Base-by-base conservation (phyloP, 2,113 vertebrate species). In the Dromaius novaehollandiae region DNA sequence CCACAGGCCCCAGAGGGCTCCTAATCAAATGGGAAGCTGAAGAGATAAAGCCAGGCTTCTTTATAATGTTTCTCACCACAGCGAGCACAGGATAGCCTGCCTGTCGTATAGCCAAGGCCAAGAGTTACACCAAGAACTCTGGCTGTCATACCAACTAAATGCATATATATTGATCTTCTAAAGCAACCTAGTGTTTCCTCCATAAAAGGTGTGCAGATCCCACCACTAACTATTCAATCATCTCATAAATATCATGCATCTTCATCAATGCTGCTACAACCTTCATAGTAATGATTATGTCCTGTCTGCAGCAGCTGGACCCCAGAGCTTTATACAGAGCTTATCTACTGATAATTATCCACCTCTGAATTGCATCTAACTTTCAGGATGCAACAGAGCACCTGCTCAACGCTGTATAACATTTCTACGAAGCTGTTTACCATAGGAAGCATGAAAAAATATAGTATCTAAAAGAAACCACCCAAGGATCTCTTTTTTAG, bases 381-480 rank as follows among this genome's bases (percentile, higher is more conserved):
- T 95, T 91, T 93, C 58, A 88, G 79, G 68, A 20, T 88, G 68
- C 58, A 83, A 34, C 68, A 86, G 15, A 90, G 71, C 88, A 90
- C 94, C 89, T 95, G 75, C 86, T 94, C 53, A 93, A 88, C 85
- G 40, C 22, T 3, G 18, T 83, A 55, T 32, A 74, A 77, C 7
- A 1, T 68, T 81, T 55, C 63, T 70, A 78, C 64, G 68, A 92
- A 91, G 71, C 64, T 86, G 44, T 78, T 93, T 88, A 90, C 79
- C 88, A 66, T n/a, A 64, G 34, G n/a, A 90, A 83, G 34, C 60
- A 58, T 58, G 18, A 53, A 90, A 96, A 94, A 88, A 70, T 34
- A 58, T 2, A 58, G 30, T 25, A 90, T 58, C 63, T 66, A 53
- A 38, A 64, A 40, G 74, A 30, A 9, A 42, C 4, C 51, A 82